Evolutionary conservation across 2,888 invertebrate genomes (phyloP).

Genomic region (Dryomyza anilis): DNA sequence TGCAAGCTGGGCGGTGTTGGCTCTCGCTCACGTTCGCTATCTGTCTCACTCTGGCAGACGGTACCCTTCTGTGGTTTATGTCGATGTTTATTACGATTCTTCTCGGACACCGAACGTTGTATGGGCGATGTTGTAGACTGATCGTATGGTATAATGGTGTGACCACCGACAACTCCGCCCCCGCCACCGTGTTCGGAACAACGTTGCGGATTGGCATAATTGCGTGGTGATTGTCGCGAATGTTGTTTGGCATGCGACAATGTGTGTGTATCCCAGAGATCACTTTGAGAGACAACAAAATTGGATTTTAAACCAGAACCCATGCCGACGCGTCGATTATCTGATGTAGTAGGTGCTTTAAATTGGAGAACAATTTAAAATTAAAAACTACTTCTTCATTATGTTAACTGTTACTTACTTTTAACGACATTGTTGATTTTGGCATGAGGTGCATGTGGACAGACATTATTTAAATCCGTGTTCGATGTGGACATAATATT

Average conservation of each 20-base stretch:
- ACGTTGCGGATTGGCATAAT: slow-evolving; percentile 57
- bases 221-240: slow-evolving; percentile 60
- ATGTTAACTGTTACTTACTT: slow-evolving; percentile 41
- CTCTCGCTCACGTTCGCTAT: slow-evolving; percentile 62
- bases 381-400: too few relatives aligned
- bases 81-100: slow-evolving; percentile 65
- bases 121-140: slow-evolving; percentile 63
- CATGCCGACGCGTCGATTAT: slow-evolving; percentile 57
- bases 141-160: slow-evolving; percentile 57
- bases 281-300: slow-evolving; percentile 70
- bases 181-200: slow-evolving; percentile 60
- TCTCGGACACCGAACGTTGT: slow-evolving; percentile 70
- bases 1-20: slow-evolving; percentile 53
- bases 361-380: neutral
- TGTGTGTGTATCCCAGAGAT: slow-evolving; percentile 71
- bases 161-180: too few relatives aligned
- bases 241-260: slow-evolving; percentile 64
- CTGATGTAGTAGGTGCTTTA: slow-evolving; percentile 50
- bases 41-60: slow-evolving; percentile 64
- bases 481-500: slow-evolving; percentile 57
- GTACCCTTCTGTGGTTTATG: slow-evolving; percentile 64
- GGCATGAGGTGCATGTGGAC: slow-evolving; percentile 53
- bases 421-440: slow-evolving; percentile 52
- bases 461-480: slow-evolving; percentile 58
- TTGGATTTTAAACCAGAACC: slow-evolving; percentile 62